These are phyloP conservation scores for Chaetodon trifascialis DNA, from an alignment of 2,113 vertebrate genomes.

Conservation along the genomic window DNA sequence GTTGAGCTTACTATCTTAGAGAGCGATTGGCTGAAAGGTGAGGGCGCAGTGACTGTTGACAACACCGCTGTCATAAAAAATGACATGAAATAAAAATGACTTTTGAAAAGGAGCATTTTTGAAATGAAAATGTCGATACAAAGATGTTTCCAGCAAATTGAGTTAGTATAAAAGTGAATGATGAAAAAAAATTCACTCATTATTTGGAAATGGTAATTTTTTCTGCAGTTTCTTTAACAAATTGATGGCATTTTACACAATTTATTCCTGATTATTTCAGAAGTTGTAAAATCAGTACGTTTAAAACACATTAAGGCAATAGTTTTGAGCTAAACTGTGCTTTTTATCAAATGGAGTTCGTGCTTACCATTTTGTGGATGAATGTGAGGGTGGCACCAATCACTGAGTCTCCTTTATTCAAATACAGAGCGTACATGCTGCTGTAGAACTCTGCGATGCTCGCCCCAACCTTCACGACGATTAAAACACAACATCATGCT, in stretches of 20 bases:
- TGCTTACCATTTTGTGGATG: constrained; percentile 65
- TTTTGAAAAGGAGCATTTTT: too few species aligned
- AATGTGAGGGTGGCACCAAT: constrained; percentile 55
- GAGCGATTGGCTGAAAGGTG: too few species aligned
- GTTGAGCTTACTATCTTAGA: too few species aligned
- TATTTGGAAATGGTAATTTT: too few species aligned
- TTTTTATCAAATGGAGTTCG: neutral
- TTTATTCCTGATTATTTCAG: neutral
- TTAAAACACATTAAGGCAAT: neutral
- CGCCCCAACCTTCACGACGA: constrained; percentile 30
- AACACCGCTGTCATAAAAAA: too few species aligned
- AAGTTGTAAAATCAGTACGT: neutral
- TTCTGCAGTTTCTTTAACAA: too few species aligned
- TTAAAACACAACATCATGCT: neutral
- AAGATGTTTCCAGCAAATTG: too few species aligned
- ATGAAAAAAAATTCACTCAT: too few species aligned
- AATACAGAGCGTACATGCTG: constrained; percentile 58
- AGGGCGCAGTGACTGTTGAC: too few species aligned
- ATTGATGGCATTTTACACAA: neutral
- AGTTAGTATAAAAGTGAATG: too few species aligned
- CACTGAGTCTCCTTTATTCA: constrained; percentile 4
- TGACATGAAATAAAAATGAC: too few species aligned
- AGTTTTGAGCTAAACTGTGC: neutral
- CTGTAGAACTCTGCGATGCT: constrained; percentile 42
- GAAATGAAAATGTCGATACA: too few species aligned